Evolutionary conservation across 2,797 vertebrate species (phyloP).

Genomic region (Anabas testudineus): DNA sequence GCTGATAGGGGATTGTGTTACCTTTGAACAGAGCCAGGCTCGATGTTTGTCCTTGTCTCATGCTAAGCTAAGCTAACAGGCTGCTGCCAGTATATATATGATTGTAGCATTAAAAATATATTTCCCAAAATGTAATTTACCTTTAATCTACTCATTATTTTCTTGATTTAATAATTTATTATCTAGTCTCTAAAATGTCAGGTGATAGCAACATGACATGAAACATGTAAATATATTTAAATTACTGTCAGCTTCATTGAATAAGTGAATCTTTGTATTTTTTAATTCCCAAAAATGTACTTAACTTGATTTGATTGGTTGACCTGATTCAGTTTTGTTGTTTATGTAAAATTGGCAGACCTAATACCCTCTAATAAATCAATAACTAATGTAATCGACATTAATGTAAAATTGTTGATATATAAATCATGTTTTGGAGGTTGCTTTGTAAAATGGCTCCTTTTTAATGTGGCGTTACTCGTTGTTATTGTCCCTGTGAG

Average conservation of each 20-base stretch:
- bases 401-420: not conserved
- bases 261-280: not conserved
- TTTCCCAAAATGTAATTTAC: slow-evolving; percentile 8
- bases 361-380: not conserved
- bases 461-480: slow-evolving; percentile 27
- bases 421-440: slow-evolving; percentile 6
- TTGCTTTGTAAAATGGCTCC: slow-evolving; percentile 21
- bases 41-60: not conserved
- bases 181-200: not conserved
- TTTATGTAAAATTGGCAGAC: slow-evolving; percentile 18
- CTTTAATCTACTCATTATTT: slow-evolving; percentile 6
- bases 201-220: not conserved
- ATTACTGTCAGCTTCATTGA: too few species aligned
- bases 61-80: slow-evolving; percentile 17
- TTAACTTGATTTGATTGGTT: slow-evolving; percentile 5
- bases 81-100: not conserved
- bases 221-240: too few species aligned
- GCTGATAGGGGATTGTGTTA: not conserved
- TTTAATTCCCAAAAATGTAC: slow-evolving; percentile 2
- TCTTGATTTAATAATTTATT: slow-evolving; percentile 1
- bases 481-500: slow-evolving; percentile 34
- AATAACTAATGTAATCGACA: slow-evolving; percentile 1
- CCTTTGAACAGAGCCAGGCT: not conserved
- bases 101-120: too few species aligned
- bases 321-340: slow-evolving; percentile 1